Percentiles rank a stretch among this genome's conserved stretches.
Evolutionary conservation across 2,797 vertebrate species (phyloP).

Genomic region (Emydoidea blandingii): DNA sequence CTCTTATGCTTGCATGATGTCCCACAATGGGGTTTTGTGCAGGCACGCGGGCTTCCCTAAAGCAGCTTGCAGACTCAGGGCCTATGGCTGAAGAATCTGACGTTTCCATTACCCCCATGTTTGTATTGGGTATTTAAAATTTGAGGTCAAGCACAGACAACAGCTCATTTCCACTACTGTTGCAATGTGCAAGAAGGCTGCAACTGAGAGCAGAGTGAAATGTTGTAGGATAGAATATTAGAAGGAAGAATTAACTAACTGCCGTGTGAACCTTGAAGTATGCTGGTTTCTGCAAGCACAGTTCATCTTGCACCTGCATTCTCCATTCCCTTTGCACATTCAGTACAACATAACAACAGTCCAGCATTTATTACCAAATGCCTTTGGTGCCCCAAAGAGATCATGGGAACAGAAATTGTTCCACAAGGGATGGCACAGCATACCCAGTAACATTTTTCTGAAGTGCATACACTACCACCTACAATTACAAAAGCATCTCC

Average conservation of each 20-base stretch:
- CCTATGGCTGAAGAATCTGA: background rate
- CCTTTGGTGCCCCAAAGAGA: background rate
- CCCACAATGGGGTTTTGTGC: background rate
- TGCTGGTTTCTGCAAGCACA: rapidly evolving
- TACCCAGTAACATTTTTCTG: background rate
- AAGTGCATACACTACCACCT: background rate
- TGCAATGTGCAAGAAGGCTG: background rate
- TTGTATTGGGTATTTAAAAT: background rate
- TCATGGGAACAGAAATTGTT: background rate
- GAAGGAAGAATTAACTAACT: background rate
- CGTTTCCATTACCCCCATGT: background rate
- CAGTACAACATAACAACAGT: background rate
- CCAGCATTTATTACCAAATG: background rate
- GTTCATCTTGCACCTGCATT: background rate
- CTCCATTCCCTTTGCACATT: background rate
- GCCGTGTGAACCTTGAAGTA: background rate
- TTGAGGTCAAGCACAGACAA: background rate
- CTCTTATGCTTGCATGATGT: background rate
- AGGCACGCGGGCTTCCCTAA: background rate
- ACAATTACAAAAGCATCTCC: background rate
- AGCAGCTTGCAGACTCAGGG: background rate
- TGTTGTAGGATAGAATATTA: rapidly evolving
- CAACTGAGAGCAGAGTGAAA: background rate
- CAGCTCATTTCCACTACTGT: background rate
- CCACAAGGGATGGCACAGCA: background rate